Evolutionary conservation across 2,113 vertebrate genomes (phyloP).

Genomic region (Phyllopteryx taeniolatus): DNA sequence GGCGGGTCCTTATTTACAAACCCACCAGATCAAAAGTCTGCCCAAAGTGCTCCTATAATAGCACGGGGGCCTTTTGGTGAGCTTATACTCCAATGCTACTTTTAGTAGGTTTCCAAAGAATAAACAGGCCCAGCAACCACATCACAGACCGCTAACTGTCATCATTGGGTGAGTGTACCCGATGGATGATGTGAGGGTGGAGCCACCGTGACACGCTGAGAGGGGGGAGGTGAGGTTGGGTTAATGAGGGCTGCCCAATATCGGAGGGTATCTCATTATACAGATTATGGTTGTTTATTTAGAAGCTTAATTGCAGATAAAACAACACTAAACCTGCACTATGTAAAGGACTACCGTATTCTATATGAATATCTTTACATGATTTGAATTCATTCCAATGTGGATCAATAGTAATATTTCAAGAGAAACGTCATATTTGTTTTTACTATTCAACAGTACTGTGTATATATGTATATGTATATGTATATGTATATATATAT

Average conservation of each 20-base stretch:
- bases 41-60: conserved; percentile 69
- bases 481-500: no score
- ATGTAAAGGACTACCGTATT: neutral
- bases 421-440: neutral
- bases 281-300: neutral
- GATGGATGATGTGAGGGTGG: conserved; percentile 71
- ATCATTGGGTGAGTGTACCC: conserved; percentile 68
- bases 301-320: neutral
- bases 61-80: conserved; percentile 58
- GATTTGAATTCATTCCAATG: neutral
- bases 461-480: neutral
- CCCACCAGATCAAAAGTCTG: conserved; percentile 70
- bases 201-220: conserved; percentile 47
- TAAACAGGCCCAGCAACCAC: conserved; percentile 72
- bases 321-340: neutral
- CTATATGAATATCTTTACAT: neutral
- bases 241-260: neutral
- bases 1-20: conserved; percentile 68
- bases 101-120: conserved; percentile 73
- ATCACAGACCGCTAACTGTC: conserved; percentile 71
- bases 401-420: neutral
- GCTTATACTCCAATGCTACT: conserved; percentile 66
- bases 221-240: neutral
- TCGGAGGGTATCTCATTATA: neutral
- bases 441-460: neutral